Percentiles rank a stretch among this genome's conserved stretches.
These are phyloP conservation scores for Catocala sponsa DNA, from an alignment of 2,888 invertebrate species.

Conservation along the genomic window DNA sequence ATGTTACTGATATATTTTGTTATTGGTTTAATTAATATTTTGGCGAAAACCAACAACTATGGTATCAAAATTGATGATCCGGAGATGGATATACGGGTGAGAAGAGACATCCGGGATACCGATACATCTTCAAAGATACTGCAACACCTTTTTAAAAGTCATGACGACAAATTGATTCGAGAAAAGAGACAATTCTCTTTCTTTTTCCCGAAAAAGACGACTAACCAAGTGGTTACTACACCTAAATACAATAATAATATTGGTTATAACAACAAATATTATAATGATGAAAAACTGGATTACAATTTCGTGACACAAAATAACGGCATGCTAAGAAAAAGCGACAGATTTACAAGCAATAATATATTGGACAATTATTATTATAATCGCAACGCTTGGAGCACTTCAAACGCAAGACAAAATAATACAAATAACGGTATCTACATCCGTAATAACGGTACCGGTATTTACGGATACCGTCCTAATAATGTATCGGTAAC, in stretches of 20 bases:
- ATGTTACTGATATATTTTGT: conserved; percentile 33
- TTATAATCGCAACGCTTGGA: neutral
- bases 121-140: neutral
- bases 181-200: conserved; percentile 17
- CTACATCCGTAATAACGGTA: neutral
- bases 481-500: too few species aligned
- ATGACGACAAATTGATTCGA: conserved; percentile 12
- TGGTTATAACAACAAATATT: neutral
- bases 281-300: conserved; percentile 2
- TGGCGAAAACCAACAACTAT: conserved; percentile 54
- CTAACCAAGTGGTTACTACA: neutral
- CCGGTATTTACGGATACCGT: too few species aligned
- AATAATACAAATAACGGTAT: neutral
- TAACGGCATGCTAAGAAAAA: conserved; percentile 10
- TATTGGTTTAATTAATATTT: conserved; percentile 49
- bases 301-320: conserved; percentile 10
- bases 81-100: conserved; percentile 48
- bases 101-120: conserved; percentile 34
- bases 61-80: conserved; percentile 52
- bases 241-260: conserved; percentile 1
- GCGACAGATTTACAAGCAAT: neutral
- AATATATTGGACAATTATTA: neutral
- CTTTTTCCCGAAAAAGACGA: neutral
- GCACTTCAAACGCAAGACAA: too few species aligned
- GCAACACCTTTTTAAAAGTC: neutral